Evolutionary conservation across 2,888 invertebrate species (phyloP).

Genomic region (Spisula solida): DNA sequence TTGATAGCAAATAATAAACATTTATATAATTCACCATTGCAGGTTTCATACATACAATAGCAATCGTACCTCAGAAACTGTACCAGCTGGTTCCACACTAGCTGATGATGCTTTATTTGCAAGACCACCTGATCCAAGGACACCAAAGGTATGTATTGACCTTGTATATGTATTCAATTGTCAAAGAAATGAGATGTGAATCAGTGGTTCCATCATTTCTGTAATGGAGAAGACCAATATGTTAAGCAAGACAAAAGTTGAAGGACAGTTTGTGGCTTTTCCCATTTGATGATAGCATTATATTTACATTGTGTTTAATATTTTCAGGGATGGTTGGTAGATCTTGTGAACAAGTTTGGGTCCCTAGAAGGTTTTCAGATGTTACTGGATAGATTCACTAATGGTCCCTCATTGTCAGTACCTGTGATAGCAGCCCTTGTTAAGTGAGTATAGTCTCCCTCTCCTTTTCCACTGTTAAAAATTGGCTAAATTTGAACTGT

Average conservation of each 20-base stretch:
- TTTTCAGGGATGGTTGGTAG: constrained; percentile 95
- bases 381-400: constrained; percentile 85
- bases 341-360: constrained; percentile 98
- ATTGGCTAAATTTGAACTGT: too few species aligned
- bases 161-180: too few species aligned
- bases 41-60: constrained; percentile 96
- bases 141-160: constrained; percentile 90
- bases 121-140: constrained; percentile 93
- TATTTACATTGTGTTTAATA: background rate
- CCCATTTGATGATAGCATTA: too few species aligned
- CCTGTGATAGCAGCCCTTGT: constrained; percentile 94
- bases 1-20: too few species aligned
- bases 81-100: constrained; percentile 89
- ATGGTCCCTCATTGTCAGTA: constrained; percentile 91
- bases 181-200: too few species aligned
- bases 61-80: constrained; percentile 92
- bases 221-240: too few species aligned
- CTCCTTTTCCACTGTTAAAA: background rate
- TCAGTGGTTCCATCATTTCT: too few species aligned
- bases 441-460: constrained; percentile 81
- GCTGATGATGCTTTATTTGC: constrained; percentile 93
- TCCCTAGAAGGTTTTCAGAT: constrained; percentile 96
- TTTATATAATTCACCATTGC: constrained; percentile 41
- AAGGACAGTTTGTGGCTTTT: too few species aligned
- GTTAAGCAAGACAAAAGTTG: too few species aligned